These are phyloP conservation scores for Plemyria rubiginata DNA, from an alignment of 2,888 invertebrate genomes.

Conservation along the genomic window DNA sequence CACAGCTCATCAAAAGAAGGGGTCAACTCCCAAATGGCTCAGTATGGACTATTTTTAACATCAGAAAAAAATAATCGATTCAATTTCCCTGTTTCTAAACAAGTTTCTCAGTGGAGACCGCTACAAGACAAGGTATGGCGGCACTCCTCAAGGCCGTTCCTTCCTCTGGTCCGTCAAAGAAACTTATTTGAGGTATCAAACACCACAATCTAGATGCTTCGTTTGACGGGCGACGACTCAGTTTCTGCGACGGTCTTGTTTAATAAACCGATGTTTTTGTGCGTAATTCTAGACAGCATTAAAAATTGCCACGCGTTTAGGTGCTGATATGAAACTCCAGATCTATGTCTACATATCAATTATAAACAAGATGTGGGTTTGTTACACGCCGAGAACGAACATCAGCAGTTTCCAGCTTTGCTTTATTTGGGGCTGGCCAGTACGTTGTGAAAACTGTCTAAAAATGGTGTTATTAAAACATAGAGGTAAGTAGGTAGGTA, in stretches of 20 bases:
- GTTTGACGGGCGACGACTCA: constrained; percentile 26
- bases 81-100: constrained; percentile 30
- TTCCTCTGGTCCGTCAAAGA: constrained; percentile 53
- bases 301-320: neutral
- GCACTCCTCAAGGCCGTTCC: constrained; percentile 78
- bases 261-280: constrained; percentile 2
- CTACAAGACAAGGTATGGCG: constrained; percentile 51
- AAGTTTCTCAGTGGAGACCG: constrained; percentile 26
- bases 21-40: neutral
- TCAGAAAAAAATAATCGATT: constrained; percentile 9
- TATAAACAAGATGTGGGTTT: too few species aligned
- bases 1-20: neutral
- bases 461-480: too few species aligned
- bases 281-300: constrained; percentile 1
- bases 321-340: neutral
- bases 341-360: too few species aligned
- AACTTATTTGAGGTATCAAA: constrained; percentile 39
- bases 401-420: too few species aligned
- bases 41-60: constrained; percentile 7
- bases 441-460: too few species aligned
- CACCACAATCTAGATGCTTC: constrained; percentile 46
- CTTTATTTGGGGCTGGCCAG: too few species aligned
- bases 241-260: constrained; percentile 29
- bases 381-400: too few species aligned
- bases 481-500: too few species aligned